Percentiles rank a stretch among this genome's conserved stretches.
These are phyloP conservation scores for western clawed frog (Xenopus tropicalis) DNA, from an alignment of 2,113 vertebrate species.

Conservation along the genomic window DNA sequence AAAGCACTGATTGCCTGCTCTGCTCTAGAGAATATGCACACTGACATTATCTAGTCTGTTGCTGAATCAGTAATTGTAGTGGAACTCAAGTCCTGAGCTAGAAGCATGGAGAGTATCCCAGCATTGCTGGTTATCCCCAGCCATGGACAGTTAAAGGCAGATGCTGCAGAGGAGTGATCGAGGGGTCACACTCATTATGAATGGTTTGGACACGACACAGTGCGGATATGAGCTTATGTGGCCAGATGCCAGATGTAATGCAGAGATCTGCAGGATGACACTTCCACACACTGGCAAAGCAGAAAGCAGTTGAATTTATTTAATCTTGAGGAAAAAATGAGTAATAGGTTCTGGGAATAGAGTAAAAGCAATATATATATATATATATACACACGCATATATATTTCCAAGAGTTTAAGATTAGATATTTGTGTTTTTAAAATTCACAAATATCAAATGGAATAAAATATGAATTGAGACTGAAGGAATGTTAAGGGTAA, in stretches of 20 bases:
- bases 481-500: constrained; percentile 1
- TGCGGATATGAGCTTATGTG: constrained; percentile 43
- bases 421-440: neutral
- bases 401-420: constrained; percentile 18
- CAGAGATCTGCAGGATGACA: constrained; percentile 44
- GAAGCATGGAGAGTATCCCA: constrained; percentile 13
- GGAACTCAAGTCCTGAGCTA: neutral
- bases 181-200: constrained; percentile 41
- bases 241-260: constrained; percentile 42
- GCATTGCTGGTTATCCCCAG: constrained; percentile 25
- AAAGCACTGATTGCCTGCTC: neutral
- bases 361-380: constrained; percentile 12
- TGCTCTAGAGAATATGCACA: neutral
- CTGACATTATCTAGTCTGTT: constrained; percentile 1
- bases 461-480: constrained; percentile 18
- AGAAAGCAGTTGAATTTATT: constrained; percentile 40
- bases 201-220: constrained; percentile 42
- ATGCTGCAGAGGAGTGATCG: constrained; percentile 40
- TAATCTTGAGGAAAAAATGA: constrained; percentile 27
- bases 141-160: constrained; percentile 32
- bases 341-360: constrained; percentile 43
- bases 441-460: constrained; percentile 1
- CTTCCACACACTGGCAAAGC: constrained; percentile 35
- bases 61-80: neutral
- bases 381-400: neutral